A percentile compares a stretch with the other conserved stretches of the same genome.
phyloP scores from a whole-genome alignment of 2,888 invertebrate species.

The Drepana falcataria region DNA sequence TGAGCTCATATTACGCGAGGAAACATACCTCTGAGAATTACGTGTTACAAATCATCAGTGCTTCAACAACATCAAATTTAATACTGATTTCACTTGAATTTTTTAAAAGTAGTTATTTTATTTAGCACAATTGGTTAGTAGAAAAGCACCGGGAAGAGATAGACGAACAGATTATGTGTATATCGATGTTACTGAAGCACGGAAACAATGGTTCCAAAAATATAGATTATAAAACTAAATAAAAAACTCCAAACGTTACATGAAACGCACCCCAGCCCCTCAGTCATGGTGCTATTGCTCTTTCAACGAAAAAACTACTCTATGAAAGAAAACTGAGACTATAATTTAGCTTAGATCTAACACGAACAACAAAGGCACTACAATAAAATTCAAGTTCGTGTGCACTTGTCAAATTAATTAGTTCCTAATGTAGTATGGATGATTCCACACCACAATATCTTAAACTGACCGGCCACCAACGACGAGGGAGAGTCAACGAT shows the following conservation, averaged over 20 bases:
- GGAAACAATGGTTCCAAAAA: constrained; percentile 50
- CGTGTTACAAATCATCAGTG: constrained; percentile 48
- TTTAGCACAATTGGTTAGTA: background rate
- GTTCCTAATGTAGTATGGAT: background rate
- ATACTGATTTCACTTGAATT: constrained; percentile 41
- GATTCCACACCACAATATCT: background rate
- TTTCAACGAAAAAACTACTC: constrained; percentile 13
- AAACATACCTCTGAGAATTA: constrained; percentile 43
- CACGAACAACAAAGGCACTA: constrained; percentile 28
- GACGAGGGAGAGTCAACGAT: background rate
- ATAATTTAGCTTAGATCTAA: constrained; percentile 38
- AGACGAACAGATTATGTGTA: constrained; percentile 11
- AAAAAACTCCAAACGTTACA: constrained; percentile 53
- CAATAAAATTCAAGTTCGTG: constrained; percentile 3
- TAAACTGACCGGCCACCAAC: background rate
- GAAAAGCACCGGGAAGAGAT: background rate
- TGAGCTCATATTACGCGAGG: constrained; percentile 37
- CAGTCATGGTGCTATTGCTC: constrained; percentile 49
- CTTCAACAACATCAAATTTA: constrained; percentile 55
- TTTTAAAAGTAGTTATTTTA: background rate
- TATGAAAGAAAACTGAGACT: constrained; percentile 28
- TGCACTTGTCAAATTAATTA: background rate
- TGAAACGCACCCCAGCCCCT: constrained; percentile 41
- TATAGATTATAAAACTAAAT: constrained; percentile 60
- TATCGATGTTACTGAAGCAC: constrained; percentile 52